Evolutionary conservation across 2,113 vertebrate species (phyloP).

Genomic region (Oxyruncus cristatus): DNA sequence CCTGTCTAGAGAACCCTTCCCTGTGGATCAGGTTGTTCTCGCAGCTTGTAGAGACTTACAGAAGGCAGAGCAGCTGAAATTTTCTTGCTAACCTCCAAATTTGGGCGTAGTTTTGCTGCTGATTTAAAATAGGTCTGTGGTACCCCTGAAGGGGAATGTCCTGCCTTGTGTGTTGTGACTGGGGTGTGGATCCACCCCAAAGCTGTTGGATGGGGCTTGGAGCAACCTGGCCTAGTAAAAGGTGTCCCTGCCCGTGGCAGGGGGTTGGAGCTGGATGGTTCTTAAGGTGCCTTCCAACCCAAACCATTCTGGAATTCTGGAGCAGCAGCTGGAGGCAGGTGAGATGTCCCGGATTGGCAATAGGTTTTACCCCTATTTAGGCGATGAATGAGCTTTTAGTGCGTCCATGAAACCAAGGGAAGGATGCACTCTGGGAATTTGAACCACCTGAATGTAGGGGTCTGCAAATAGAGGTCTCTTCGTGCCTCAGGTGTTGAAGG

Average conservation of each 20-base stretch:
- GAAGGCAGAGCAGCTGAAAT: neutral
- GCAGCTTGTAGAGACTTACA: neutral
- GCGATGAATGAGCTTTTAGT: neutral
- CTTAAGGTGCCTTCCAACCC: neutral
- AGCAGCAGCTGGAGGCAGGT: neutral
- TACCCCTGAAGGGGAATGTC: neutral
- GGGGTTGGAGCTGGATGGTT: neutral
- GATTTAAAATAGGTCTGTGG: neutral
- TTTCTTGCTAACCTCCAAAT: neutral
- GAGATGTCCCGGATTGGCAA: neutral
- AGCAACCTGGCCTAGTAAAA: neutral
- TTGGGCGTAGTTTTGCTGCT: neutral
- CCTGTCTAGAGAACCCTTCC: neutral
- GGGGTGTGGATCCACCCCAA: neutral
- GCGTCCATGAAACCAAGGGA: neutral
- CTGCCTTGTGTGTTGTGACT: rapidly evolving
- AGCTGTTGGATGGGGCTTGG: neutral
- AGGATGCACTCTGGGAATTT: neutral
- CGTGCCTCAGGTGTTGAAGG: neutral
- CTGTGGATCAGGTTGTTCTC: neutral
- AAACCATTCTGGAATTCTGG: neutral
- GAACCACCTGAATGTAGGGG: neutral
- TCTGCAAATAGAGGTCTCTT: neutral
- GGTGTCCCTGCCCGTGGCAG: neutral
- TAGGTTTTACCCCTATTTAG: neutral